Conservation (phyloP, 2,888 invertebrate genomes). For the Gasteruption jaculator region DNA sequence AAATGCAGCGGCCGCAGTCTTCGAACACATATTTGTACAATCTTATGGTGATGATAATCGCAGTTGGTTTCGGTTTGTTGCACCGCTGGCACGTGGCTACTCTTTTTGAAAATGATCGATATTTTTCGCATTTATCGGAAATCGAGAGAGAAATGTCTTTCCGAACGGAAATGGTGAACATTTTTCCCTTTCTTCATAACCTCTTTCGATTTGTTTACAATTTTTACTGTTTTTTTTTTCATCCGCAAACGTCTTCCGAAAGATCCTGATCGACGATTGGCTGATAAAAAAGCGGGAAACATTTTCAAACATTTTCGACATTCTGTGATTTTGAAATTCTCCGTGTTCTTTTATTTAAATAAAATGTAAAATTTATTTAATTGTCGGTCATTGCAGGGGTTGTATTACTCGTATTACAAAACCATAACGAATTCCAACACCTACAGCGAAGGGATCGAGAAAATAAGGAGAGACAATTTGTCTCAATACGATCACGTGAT, state of each 20-base stretch:
- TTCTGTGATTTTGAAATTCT: too few relatives aligned
- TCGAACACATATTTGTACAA: too few relatives aligned
- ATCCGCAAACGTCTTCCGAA: too few relatives aligned
- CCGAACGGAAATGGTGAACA: conserved; percentile 74
- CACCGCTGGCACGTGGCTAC: conserved; percentile 66
- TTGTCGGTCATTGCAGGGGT: conserved; percentile 56
- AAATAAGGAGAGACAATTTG: conserved; percentile 66
- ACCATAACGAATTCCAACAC: conserved; percentile 66
- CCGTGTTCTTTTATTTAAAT: too few relatives aligned
- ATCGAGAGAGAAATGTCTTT: conserved; percentile 83
- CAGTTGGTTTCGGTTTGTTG: conserved; percentile 57
- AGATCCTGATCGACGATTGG: too few relatives aligned
- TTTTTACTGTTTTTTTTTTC: conserved; percentile 24
- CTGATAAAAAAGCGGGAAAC: too few relatives aligned
- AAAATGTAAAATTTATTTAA: too few relatives aligned
- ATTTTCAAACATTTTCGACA: too few relatives aligned
- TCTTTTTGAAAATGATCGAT: conserved; percentile 78
- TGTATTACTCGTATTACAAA: conserved; percentile 88
- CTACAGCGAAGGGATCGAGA: conserved; percentile 60
- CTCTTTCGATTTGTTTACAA: not conserved
- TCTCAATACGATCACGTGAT: conserved; percentile 80
- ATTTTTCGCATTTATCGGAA: conserved; percentile 78
- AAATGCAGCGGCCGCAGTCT: too few relatives aligned
- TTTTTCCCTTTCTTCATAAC: not conserved
- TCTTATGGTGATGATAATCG: conserved; percentile 48